phyloP scores from a whole-genome alignment of 2,888 invertebrate genomes.

The Crepidodera aurea region DNA sequence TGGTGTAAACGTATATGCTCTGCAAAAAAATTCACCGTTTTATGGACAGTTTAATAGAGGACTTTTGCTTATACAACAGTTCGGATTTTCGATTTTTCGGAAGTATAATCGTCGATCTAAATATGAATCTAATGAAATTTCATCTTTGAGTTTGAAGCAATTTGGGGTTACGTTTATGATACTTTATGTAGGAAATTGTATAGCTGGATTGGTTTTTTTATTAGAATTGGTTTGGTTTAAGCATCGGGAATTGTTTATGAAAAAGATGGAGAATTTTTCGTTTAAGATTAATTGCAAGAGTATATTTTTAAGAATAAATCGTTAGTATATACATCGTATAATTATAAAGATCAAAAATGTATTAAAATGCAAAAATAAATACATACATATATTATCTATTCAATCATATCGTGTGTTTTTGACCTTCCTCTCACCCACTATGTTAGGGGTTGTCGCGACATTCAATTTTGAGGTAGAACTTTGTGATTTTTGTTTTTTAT shows the following conservation, averaged over 20 bases:
- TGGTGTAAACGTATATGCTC: neutral
- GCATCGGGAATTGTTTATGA: neutral
- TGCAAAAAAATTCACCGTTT: slow-evolving; percentile 14
- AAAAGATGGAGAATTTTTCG: neutral
- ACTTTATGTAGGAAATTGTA: neutral
- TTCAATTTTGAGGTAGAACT: too few relatives aligned
- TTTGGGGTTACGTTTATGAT: neutral
- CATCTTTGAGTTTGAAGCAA: neutral
- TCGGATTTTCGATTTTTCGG: neutral
- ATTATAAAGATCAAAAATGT: too few relatives aligned
- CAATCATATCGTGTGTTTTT: too few relatives aligned
- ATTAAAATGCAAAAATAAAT: too few relatives aligned
- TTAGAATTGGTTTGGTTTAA: neutral
- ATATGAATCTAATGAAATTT: neutral
- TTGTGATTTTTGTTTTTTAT: too few relatives aligned
- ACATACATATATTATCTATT: too few relatives aligned
- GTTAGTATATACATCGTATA: too few relatives aligned
- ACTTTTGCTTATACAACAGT: neutral
- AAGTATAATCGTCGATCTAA: neutral
- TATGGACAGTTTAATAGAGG: neutral
- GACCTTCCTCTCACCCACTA: too few relatives aligned
- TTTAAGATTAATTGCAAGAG: too few relatives aligned
- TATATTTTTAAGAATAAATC: too few relatives aligned
- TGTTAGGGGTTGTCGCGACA: too few relatives aligned
- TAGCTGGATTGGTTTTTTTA: neutral